phyloP scores from a whole-genome alignment of 1,140 invertebrate species.

The Apis cerana region DNA sequence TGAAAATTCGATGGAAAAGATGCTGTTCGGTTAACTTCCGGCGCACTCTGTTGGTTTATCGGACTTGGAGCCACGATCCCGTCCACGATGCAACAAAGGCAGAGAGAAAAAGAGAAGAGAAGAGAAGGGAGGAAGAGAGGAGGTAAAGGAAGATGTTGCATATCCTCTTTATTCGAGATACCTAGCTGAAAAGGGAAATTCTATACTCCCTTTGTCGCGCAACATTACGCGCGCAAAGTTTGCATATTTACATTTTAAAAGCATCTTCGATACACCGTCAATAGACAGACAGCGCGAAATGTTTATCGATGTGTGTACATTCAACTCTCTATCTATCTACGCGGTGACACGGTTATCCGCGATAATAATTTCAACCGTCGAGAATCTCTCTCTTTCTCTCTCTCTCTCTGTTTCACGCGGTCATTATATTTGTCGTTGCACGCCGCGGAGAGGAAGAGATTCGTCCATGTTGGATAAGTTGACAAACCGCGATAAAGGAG shows the following conservation, averaged over 20 bases:
- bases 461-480: neutral
- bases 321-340: too few species aligned
- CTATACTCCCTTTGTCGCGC: conserved; percentile 13
- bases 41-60: conserved; percentile 29
- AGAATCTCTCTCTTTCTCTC: too few species aligned
- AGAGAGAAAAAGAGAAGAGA: neutral
- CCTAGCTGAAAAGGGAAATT: conserved; percentile 39
- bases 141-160: neutral
- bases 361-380: too few species aligned
- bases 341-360: too few species aligned
- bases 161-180: conserved; percentile 22
- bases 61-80: conserved; percentile 29
- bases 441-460: neutral
- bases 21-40: conserved; percentile 25
- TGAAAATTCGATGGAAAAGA: conserved; percentile 4
- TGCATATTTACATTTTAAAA: too few species aligned
- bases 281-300: too few species aligned
- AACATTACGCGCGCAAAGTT: too few species aligned
- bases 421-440: neutral
- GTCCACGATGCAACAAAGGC: conserved; percentile 5
- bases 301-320: too few species aligned
- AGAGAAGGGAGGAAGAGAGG: neutral
- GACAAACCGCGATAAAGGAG: neutral
- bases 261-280: too few species aligned
- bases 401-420: neutral